Evolutionary conservation across 2,113 vertebrate species (phyloP).

Genomic region (Mormoops blainvillei): DNA sequence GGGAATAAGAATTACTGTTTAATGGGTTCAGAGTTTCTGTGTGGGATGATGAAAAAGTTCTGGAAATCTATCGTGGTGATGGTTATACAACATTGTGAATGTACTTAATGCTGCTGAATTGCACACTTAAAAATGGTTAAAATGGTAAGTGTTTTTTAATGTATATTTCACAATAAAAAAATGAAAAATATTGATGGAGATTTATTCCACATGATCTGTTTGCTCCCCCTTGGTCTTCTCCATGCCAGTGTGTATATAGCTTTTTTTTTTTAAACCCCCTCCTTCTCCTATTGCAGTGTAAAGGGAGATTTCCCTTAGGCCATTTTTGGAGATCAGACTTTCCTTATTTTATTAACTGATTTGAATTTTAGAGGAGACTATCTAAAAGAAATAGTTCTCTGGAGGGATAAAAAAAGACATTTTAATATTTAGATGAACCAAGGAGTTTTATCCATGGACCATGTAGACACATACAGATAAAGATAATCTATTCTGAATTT

Average conservation of each 20-base stretch:
- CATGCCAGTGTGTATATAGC: background rate
- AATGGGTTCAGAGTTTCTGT: background rate
- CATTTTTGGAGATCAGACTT: background rate
- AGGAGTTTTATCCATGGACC: background rate
- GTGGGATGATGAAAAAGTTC: background rate
- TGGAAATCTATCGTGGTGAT: background rate
- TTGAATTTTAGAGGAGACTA: background rate
- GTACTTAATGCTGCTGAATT: background rate
- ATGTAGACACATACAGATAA: background rate
- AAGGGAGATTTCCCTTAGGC: background rate
- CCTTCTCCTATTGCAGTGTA: background rate
- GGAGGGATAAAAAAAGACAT: background rate
- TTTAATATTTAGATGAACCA: background rate
- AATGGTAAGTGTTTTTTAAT: background rate
- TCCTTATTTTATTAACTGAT: constrained; percentile 22
- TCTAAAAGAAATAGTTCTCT: constrained; percentile 23
- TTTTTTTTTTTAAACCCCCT: too few relatives aligned
- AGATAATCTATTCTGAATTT: background rate
- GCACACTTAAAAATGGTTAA: background rate
- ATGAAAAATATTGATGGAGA: background rate
- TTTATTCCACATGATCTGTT: background rate
- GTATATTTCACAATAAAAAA: background rate
- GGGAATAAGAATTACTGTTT: background rate
- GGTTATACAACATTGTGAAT: background rate
- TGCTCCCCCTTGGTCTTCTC: background rate